phyloP scores from a whole-genome alignment of 1,140 invertebrate species.

The Polypedilum pembai region DNA sequence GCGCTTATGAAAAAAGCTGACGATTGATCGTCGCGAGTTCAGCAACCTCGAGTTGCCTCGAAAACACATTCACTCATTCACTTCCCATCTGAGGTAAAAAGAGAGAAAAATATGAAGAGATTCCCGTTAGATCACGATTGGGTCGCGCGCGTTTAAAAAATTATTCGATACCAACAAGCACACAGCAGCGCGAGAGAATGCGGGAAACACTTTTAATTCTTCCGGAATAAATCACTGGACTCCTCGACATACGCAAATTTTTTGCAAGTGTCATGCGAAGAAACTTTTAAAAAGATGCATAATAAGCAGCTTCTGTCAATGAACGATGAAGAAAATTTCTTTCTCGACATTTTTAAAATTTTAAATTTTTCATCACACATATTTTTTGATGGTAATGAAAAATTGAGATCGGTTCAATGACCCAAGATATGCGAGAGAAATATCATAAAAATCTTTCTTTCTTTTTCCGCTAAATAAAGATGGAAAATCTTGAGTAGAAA shows the following conservation, averaged over 20 bases:
- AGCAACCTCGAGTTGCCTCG: conserved; percentile 22
- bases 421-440: not conserved
- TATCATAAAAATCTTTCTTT: not conserved
- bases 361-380: not conserved
- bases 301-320: no score
- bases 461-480: not conserved
- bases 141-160: not conserved
- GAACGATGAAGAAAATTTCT: no score
- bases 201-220: not conserved
- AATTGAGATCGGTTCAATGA: conserved; percentile 25
- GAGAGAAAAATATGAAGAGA: not conserved
- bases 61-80: conserved; percentile 22
- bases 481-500: not conserved
- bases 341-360: no score
- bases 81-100: conserved; percentile 22
- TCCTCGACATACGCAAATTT: not conserved
- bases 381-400: not conserved
- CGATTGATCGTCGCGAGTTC: not conserved
- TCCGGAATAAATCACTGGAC: conserved; percentile 5
- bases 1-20: not conserved
- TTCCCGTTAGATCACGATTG: conserved; percentile 24
- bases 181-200: not conserved
- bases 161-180: not conserved
- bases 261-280: no score
- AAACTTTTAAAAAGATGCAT: no score